These are phyloP conservation scores for Pentamera pediparva DNA, from an alignment of 53 echinoderm and acorn worm genomes.

Conservation along the genomic window DNA sequence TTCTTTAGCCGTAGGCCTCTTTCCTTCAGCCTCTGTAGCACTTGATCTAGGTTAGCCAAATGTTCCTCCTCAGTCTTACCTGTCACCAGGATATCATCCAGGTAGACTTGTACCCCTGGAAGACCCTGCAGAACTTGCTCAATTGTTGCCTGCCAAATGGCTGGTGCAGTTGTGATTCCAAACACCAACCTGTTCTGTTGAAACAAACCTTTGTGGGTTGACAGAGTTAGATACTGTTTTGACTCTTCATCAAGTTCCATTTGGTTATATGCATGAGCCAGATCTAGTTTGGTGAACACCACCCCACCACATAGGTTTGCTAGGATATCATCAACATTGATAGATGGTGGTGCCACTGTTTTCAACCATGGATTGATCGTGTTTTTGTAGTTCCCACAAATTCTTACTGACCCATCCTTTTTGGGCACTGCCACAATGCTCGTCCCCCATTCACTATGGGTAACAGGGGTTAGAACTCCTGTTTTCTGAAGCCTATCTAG, in stretches of 20 bases:
- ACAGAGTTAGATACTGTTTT: constrained; percentile 29
- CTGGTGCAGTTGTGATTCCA: constrained; percentile 51
- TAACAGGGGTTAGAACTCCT: constrained; percentile 52
- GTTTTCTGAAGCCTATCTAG: constrained; percentile 31
- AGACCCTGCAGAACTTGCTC: constrained; percentile 45
- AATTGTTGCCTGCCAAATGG: constrained; percentile 45
- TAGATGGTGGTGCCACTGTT: constrained; percentile 54
- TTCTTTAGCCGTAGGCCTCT: constrained; percentile 32
- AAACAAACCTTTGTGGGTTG: constrained; percentile 50
- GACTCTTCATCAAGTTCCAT: constrained; percentile 43
- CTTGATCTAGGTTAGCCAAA: constrained; percentile 22
- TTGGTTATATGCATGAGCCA: constrained; percentile 48
- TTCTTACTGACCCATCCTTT: constrained; percentile 46
- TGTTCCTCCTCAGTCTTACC: constrained; percentile 32
- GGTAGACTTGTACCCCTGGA: constrained; percentile 36
- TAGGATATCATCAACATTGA: constrained; percentile 59
- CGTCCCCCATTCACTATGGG: constrained; percentile 51
- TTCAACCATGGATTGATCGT: constrained; percentile 46
- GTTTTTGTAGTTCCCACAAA: constrained; percentile 59
- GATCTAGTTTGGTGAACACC: constrained; percentile 36
- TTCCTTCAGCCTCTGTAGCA: constrained; percentile 23
- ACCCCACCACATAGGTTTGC: constrained; percentile 43
- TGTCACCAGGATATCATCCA: constrained; percentile 47
- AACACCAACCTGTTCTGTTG: constrained; percentile 42
- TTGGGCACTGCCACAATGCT: constrained; percentile 45